A percentile compares a stretch with the other conserved stretches of the same genome.
phyloP scores from a whole-genome alignment of 2,113 vertebrate genomes.

The Paraplagusia blochii region DNA sequence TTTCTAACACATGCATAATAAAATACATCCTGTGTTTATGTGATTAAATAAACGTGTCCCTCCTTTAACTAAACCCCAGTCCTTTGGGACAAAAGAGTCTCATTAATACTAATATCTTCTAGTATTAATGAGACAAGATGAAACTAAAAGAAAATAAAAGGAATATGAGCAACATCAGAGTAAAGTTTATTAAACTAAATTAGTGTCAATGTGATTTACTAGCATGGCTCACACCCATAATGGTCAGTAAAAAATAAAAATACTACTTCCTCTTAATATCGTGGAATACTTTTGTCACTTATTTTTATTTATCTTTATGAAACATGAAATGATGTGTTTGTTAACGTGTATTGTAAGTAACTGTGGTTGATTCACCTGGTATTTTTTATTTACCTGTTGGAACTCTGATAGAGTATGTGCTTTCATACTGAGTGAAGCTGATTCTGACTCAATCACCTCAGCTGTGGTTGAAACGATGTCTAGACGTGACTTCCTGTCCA shows the following conservation, averaged over 20 bases:
- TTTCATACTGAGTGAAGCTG: no score
- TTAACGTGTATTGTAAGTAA: no score
- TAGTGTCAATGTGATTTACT: conserved; percentile 77
- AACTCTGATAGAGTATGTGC: no score
- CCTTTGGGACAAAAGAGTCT: conserved; percentile 71
- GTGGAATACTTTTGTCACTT: no score
- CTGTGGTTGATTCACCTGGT: no score
- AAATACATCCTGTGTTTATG: conserved; percentile 61
- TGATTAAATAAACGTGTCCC: conserved; percentile 59
- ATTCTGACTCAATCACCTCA: no score
- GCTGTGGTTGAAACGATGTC: no score
- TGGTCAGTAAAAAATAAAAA: conserved; percentile 68
- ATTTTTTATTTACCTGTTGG: no score
- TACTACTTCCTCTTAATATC: no score
- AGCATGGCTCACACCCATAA: conserved; percentile 64
- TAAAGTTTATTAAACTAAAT: conserved; percentile 82
- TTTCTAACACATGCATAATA: conserved; percentile 68
- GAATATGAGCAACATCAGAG: conserved; percentile 55
- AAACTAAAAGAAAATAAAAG: conserved; percentile 68
- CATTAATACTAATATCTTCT: conserved; percentile 77
- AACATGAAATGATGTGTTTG: no score
- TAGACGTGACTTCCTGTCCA: no score
- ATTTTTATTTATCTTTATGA: no score
- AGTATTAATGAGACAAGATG: conserved; percentile 69
- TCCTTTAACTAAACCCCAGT: conserved; percentile 65